phyloP scores from a whole-genome alignment of 1,140 invertebrate genomes.

The Dysdera silvatica region DNA sequence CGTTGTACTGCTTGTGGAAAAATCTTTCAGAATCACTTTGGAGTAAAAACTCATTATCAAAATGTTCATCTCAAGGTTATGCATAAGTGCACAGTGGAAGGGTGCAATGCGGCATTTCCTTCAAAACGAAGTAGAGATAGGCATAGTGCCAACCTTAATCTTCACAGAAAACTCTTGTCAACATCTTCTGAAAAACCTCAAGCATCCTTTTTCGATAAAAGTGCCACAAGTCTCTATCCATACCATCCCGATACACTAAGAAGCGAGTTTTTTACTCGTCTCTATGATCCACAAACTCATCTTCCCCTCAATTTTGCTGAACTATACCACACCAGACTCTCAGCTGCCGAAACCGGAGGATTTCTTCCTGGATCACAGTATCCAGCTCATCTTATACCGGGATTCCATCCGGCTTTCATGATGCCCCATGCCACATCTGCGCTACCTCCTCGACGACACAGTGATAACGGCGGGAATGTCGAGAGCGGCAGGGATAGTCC shows the following conservation, averaged over 20 bases:
- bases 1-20: constrained; percentile 86
- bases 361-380: constrained; percentile 41
- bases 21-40: constrained; percentile 88
- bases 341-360: constrained; percentile 17
- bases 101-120: constrained; percentile 90
- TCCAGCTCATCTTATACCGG: constrained; percentile 14
- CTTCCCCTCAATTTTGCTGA: constrained; percentile 51
- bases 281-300: constrained; percentile 62
- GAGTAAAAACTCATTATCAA: constrained; percentile 89
- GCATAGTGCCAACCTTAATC: constrained; percentile 83
- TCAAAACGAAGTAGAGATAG: constrained; percentile 86
- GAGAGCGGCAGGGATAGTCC: constrained; percentile 19
- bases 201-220: constrained; percentile 38
- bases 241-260: constrained; percentile 47
- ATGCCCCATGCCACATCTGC: constrained; percentile 5
- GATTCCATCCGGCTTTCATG: constrained; percentile 27
- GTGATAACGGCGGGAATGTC: too few relatives aligned
- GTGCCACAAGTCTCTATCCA: constrained; percentile 32
- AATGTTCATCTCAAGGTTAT: constrained; percentile 92
- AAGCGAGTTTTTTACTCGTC: constrained; percentile 68
- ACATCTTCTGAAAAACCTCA: constrained; percentile 50
- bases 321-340: constrained; percentile 44
- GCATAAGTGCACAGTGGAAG: constrained; percentile 90
- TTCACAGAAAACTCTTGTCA: constrained; percentile 78
- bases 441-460: background rate